These are phyloP conservation scores for Lithophane semibrunnea DNA, from an alignment of 2,888 invertebrate genomes.

Conservation along the genomic window DNA sequence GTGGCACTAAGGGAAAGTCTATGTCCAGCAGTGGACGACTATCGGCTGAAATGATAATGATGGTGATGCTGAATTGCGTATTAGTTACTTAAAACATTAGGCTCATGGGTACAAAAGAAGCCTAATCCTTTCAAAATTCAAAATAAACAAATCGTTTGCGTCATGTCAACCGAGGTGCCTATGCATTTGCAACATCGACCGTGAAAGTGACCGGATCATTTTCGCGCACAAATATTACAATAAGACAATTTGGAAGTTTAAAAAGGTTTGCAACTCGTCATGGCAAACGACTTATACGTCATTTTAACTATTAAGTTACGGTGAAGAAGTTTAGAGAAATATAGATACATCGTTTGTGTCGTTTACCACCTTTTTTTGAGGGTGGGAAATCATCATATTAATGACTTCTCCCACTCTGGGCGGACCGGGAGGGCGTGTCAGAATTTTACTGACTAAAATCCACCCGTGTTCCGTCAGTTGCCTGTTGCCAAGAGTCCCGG, in stretches of 20 bases:
- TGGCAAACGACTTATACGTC: constrained; percentile 19
- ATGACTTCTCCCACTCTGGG: too few species aligned
- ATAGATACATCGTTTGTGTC: background rate
- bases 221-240: constrained; percentile 44
- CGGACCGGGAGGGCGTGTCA: too few species aligned
- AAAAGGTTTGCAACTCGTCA: constrained; percentile 41
- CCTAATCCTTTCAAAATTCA: too few species aligned
- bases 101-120: background rate
- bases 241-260: constrained; percentile 19
- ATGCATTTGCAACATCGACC: constrained; percentile 33
- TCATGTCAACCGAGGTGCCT: background rate
- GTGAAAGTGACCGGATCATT: constrained; percentile 26
- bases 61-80: too few species aligned
- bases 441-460: too few species aligned
- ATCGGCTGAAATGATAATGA: background rate
- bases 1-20: too few species aligned
- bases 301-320: too few species aligned
- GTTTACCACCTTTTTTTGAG: too few species aligned
- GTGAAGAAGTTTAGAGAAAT: background rate
- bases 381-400: too few species aligned
- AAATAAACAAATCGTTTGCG: constrained; percentile 5
- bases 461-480: too few species aligned
- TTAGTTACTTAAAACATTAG: background rate
- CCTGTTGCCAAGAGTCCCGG: too few species aligned
- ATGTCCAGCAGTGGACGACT: background rate